A percentile compares a stretch with the other conserved stretches of the same genome.
Conservation (phyloP, 1,140 invertebrate genomes). For the Vollenhovia emeryi region DNA sequence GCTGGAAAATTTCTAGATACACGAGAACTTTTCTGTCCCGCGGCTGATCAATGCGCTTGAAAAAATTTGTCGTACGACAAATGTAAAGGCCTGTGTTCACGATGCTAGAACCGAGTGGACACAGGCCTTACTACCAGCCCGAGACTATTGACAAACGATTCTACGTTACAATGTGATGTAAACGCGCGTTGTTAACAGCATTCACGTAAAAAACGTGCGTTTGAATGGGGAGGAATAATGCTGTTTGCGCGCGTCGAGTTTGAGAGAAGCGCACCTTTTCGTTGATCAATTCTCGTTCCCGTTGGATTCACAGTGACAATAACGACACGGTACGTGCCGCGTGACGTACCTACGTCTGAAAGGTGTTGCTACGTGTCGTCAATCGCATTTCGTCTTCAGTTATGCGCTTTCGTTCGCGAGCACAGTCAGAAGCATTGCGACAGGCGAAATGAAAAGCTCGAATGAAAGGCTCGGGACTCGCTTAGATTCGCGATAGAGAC, state of each 20-base stretch:
- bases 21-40: no score
- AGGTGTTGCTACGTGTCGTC: slow-evolving; percentile 32
- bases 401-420: slow-evolving; percentile 19
- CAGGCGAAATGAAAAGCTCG: slow-evolving; percentile 64
- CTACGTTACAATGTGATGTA: background rate
- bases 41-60: no score
- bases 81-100: no score
- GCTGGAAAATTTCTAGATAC: no score
- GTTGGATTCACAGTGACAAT: background rate
- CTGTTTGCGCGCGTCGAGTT: background rate
- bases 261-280: slow-evolving; percentile 13
- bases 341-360: slow-evolving; percentile 21
- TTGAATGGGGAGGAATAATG: background rate
- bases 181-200: background rate
- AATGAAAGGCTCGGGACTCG: slow-evolving; percentile 55
- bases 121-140: no score
- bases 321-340: background rate
- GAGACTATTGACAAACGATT: background rate
- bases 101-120: no score
- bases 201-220: background rate
- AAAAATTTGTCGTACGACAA: no score
- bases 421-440: slow-evolving; percentile 49
- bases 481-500: slow-evolving; percentile 3
- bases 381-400: slow-evolving; percentile 53
- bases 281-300: slow-evolving; percentile 8